phyloP scores from a whole-genome alignment of 2,113 vertebrate genomes.

The Phyllostomus hastatus region DNA sequence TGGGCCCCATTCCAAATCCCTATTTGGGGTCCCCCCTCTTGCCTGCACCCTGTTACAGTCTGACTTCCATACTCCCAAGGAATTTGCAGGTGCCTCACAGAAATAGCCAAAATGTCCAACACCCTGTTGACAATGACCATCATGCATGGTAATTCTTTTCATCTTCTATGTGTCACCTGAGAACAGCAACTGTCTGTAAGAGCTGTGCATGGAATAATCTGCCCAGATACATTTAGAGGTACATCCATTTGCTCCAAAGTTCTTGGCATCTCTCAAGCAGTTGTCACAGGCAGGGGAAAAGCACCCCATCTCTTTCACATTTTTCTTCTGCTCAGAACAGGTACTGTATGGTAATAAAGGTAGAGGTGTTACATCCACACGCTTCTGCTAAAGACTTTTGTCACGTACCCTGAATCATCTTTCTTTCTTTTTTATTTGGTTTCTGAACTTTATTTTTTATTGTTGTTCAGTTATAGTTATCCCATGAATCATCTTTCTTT shows the following conservation, averaged over 20 bases:
- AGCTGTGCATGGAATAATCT: background rate
- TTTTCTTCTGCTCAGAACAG: background rate
- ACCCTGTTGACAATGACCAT: background rate
- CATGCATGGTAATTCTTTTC: background rate
- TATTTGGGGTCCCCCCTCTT: too few species aligned
- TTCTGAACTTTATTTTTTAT: too few species aligned
- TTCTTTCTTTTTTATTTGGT: too few species aligned
- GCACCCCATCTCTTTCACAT: rapidly evolving
- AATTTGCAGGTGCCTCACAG: background rate
- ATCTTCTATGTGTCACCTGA: background rate
- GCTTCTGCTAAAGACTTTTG: background rate
- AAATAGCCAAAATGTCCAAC: background rate
- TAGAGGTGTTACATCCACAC: background rate
- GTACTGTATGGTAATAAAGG: background rate
- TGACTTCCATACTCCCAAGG: background rate
- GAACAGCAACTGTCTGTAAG: background rate
- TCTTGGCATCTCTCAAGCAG: background rate
- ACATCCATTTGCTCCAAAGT: background rate
- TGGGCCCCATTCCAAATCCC: too few species aligned
- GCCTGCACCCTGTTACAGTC: too few species aligned
- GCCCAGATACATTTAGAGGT: background rate
- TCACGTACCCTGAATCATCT: background rate
- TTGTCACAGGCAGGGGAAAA: background rate
- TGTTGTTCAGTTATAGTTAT: too few species aligned
- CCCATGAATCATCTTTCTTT: background rate